Conservation (phyloP, 2,888 invertebrate species). For the Apoda limacodes region DNA sequence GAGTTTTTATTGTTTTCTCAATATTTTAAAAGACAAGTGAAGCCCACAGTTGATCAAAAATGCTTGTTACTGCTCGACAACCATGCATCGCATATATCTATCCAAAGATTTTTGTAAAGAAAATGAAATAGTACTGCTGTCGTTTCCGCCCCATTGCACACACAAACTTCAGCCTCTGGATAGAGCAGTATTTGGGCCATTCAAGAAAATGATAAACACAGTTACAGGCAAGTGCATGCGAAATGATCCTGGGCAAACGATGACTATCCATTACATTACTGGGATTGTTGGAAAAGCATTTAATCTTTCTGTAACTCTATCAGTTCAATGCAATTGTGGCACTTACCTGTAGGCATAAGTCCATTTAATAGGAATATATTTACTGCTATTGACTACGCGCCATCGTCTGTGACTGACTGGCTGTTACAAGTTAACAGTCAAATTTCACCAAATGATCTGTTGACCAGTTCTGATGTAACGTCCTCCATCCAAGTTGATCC, state of each 20-base stretch:
- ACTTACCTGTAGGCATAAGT: constrained; percentile 7
- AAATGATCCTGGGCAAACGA: constrained; percentile 2
- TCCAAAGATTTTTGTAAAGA: constrained; percentile 17
- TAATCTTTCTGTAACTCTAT: constrained; percentile 2
- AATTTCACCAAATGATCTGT: constrained; percentile 8
- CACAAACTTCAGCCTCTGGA: constrained; percentile 16
- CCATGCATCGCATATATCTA: constrained; percentile 15
- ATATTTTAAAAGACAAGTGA: constrained; percentile 12
- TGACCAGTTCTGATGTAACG: constrained; percentile 4
- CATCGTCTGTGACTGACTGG: constrained; percentile 10
- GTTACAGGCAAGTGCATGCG: constrained; percentile 2
- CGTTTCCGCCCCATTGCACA: constrained; percentile 15
- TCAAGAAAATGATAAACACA: constrained; percentile 17
- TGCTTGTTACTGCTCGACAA: constrained; percentile 15
- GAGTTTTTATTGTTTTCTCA: constrained; percentile 14
- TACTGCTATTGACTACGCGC: constrained; percentile 6
- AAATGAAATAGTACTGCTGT: constrained; percentile 17
- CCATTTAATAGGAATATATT: constrained; percentile 11
- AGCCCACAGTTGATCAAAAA: constrained; percentile 6
- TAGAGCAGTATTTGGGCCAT: constrained; percentile 14
- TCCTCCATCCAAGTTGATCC: constrained; percentile 6
- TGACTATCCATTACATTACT: constrained; percentile 13
- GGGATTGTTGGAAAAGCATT: constrained; percentile 10
- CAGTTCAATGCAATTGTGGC: neutral
- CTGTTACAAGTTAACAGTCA: constrained; percentile 6